Evolutionary conservation across 2,113 vertebrate species (phyloP), one percentile per base, ranked within the genome.

Genomic region (Epinephelus cyanopodus): DNA sequence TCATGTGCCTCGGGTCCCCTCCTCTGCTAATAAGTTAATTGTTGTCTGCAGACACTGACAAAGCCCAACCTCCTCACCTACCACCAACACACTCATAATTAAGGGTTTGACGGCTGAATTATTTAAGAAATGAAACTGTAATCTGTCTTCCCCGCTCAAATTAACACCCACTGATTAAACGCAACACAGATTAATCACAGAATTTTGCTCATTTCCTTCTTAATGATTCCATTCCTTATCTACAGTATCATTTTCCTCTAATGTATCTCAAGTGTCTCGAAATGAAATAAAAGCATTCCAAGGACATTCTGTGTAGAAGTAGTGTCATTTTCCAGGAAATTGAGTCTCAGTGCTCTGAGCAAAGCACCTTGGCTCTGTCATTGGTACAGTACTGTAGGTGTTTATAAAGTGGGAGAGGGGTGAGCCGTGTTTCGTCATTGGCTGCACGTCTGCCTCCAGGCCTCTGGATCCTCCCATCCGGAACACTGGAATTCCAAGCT

Each of bases 401-500:
- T 77, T 81, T 81, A 63, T 76, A 50, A 69, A 81, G 50, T 19
- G 37, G 21, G 19, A 67, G 64, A 77, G 42, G 47, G 47, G 67
- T 58, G 53, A 25, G 25, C 52, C 27, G 12, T 23, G 45, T 80
- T 83, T 86, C 56, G 56, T 88, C 85, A 82, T 71, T 81, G 80
- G 52, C 45, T 83, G 87, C 79, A 84, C 33, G 63, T 90, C 74
- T 65, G 81, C 84, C 87, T 79, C 1, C 6, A 87, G 86, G 88
- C 80, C 78, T 84, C 73, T 78, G 89, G 77, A 87, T 65, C 83
- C 87, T 94, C 81, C 91, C 87, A 90, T 90, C 88, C 70, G 78
- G 86, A 95, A 92, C 83, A 65, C 66, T 75, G 82, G 86, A 89
- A 91, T 94, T 95, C 90, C 89, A 85, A 85, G 86, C 87, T 94